Base-by-base conservation (phyloP, 2,797 vertebrate genomes). In the Fringilla coelebs region DNA sequence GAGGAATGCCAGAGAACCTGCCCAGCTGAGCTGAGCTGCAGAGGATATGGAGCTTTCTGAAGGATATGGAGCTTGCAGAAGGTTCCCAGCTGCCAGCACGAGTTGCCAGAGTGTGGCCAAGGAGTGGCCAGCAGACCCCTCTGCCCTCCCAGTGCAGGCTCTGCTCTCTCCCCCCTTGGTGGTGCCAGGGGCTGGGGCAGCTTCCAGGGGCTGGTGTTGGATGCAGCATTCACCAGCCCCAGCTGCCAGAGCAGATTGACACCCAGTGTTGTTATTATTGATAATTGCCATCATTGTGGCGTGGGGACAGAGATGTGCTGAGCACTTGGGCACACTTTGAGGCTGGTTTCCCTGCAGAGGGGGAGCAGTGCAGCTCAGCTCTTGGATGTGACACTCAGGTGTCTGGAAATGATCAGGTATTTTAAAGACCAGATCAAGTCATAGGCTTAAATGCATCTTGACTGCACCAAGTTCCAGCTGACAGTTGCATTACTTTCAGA, bases 181-280 rank as follows among this genome's bases (percentile, higher is more conserved):
- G 28, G 1, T 6, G 18, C 57, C 5, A 10, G 3, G 75, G 3
- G 45, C 34, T 2, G 6, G 3, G 0, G 0, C 45, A 34, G 78
- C 52, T 49, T 26, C 65, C 91, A 65, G 60, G 52, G 46, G 67
- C 46, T 70, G 71, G 2, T 40, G 4, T 10, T 45, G 85, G 80
- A n/a, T 29, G 41, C 52, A 77, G 82, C 26, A 48, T n/a, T 41
- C 65, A 49, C 31, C 76, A 89, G 49, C 32, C 45, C 38, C 74
- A 76, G 67, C 63, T 71, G 48, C 83, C 76, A 83, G 48, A 82
- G 71, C 63, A 88, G 77, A 73, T 71, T 74, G 31, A 7, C 60
- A 68, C 26, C 51, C 92, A 73, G 78, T 40, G 49, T 81, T 75
- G 62, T 91, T 79, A 49, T 90, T 86, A 73, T 31, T 82, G 71